Base-by-base conservation (phyloP, 2,888 invertebrate genomes). In the Clusia tigrina region DNA sequence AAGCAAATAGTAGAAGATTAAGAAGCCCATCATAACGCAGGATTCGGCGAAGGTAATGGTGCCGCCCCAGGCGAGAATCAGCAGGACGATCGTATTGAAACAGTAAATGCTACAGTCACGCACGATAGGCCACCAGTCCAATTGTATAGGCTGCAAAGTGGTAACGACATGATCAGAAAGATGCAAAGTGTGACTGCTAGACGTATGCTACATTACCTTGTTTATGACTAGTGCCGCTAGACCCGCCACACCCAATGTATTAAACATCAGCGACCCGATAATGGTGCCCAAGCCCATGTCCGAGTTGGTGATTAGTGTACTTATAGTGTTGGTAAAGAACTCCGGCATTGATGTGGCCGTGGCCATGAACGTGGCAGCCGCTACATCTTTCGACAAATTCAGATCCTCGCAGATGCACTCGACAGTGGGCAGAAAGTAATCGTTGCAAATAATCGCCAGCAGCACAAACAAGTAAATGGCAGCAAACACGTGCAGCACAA, bases 291-390 rank as follows among this genome's bases (percentile, higher is more conserved):
- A 88, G 1, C 95, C 95, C 81, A 95, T 89, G 75, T 94, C 94
- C 0, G 93, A 92, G 69, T 90, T 85, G 0, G 93, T 91, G 12
- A 95, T 83, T 73, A 95, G 92, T 0, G 94, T 94, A 2, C 93
- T 95, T 54, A 98, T 93, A 38, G 95, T 87, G 77, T 94, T 95
- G 48, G 95, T 94, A 83, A 96, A 96, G 67, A 96, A 89, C 84
- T 98, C 97, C 0, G 97, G 97, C 68, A 94, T 93, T 17, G 95
- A 95, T 1, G 97, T 97, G 2, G 97, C 98, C 0, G 95, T 90
- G 0, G 98, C 93, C 93, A 98, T 95, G 75, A 98, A 97, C 0
- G 97, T 98, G 2, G 98, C 98, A 0, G 96, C 98, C 0, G 96
- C 97, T 15, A 98, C 94, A 84, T 98, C 96, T 85, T 89, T 88